Evolutionary conservation across 2,888 invertebrate genomes (phyloP).

Genomic region (Bursaphelenchus okinawaensis): DNA sequence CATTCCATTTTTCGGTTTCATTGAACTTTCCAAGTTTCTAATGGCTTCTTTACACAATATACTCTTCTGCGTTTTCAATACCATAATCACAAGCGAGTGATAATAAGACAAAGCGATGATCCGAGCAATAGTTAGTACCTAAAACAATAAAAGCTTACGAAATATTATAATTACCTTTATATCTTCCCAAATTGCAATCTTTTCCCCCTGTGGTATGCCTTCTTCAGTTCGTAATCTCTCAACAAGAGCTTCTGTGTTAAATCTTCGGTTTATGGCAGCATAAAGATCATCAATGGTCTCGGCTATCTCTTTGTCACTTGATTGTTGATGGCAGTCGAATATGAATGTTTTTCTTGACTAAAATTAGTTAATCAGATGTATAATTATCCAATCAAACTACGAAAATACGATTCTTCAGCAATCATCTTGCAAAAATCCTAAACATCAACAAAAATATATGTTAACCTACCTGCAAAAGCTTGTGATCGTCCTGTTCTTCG

Average conservation of each 20-base stretch:
- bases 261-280: conserved; percentile 15
- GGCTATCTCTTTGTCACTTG: conserved; percentile 26
- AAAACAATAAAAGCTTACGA: not conserved
- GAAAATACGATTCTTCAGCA: too few relatives aligned
- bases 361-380: conserved; percentile 11
- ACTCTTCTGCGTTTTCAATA: conserved; percentile 33
- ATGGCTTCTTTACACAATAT: conserved; percentile 31
- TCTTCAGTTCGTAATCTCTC: conserved; percentile 13
- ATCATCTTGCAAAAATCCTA: too few relatives aligned
- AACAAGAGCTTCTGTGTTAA: conserved; percentile 25
- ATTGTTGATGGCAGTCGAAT: conserved; percentile 32
- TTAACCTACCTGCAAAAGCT: not conserved
- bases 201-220: conserved; percentile 14
- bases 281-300: conserved; percentile 21
- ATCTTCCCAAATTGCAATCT: conserved; percentile 29
- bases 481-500: not conserved
- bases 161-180: conserved; percentile 19
- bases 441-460: too few relatives aligned
- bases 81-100: conserved; percentile 23
- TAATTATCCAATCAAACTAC: not conserved
- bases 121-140: conserved; percentile 23
- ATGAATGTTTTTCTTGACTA: conserved; percentile 27
- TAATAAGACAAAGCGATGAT: conserved; percentile 21
- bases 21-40: conserved; percentile 14
- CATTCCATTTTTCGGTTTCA: conserved; percentile 17